Evolutionary conservation across 2,888 invertebrate species (phyloP), one percentile per base, ranked within the genome.

Genomic region (Lithophane socia): DNA sequence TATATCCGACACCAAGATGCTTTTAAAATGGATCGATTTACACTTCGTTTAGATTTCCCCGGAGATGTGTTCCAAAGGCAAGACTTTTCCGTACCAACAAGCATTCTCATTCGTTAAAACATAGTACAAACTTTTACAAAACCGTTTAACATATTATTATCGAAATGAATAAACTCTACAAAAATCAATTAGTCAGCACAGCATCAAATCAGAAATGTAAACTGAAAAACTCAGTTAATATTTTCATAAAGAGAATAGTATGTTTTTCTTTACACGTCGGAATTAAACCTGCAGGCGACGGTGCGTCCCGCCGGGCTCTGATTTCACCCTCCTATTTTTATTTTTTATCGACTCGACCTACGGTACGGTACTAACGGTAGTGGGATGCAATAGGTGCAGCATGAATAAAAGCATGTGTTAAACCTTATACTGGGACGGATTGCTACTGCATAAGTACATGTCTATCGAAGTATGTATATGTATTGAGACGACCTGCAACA

Each of bases 281-380:
- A 52, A 84, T 80, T 63, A 75, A 76, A 70, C 72, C 84, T 82
- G 69, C 84, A 77, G 80, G 61, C 77, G 83, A 79, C 84, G 83
- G 71, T 80, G 84, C 84, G 83, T 89, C 91, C 91, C 90, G 88
- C 88, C 82, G 89, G 79, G 92, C 90, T 93, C 89, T 92, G 92
- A 94, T 94, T 95, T 93, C 93, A 94, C 93, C 94, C 93, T 92
- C 92, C 87, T 87, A 90, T 91, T 90, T 88, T 88, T 87, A 88
- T 92, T 95, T 95, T 95, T 95, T 95, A 92, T 91, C 86, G 89
- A 81, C 80, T 69, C 91, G 87, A 94, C 93, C 95, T 96, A n/a
- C n/a, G n/a, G n/a, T n/a, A n/a, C n/a, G n/a, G n/a, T n/a, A n/a
- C n/a, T n/a, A 96, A 96, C 96, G 95, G 96, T 93, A 94, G 87